Base-by-base conservation (phyloP, 37 sponge, comb jelly and placozoan genomes). In the Bolinopsis microptera region DNA sequence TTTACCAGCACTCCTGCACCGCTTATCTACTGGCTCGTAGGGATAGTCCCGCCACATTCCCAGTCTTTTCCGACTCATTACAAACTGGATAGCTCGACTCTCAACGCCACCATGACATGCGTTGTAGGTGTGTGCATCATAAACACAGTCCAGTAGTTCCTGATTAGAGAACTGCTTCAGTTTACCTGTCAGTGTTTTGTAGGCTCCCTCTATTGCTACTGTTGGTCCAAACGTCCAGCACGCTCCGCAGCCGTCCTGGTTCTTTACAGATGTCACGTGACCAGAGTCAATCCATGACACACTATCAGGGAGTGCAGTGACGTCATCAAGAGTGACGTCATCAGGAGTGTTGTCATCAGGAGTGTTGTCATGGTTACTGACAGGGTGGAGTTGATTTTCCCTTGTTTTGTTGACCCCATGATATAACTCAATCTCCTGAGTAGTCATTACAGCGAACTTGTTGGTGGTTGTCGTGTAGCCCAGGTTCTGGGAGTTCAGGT, bases 101-200 rank as follows among this genome's bases (percentile, higher is more conserved):
- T 72, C 75, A 5, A 28, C 3, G 3, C 75, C 75, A 8, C 75
- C 75, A n/a, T 72, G 75, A 28, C 75, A 72, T 5, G 75, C 75
- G 31, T 72, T 72, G 75, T 72, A 72, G 75, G 75, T 72, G 75
- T 72, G 75, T 3, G 75, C 75, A n/a, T 72, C 75, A 21, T 72
- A 72, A n/a, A 72, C 75, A 72, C 75, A 72, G 31, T 72, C 75
- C 75, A 72, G 31, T n/a, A 72, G 18, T n/a, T 72, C 75, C 31
- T 72, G 75, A n/a, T 72, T 72, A n/a, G 75, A 72, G 31, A 72
- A 72, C 75, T 72, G 75, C 31, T 72, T 72, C 75, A 72, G 75
- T 72, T n/a, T 72, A 5, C 75, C 75, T 30, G 75, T 72, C 31
- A 72, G 31, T 30, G 22, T 72, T n/a, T 72, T 72, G 26, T 72